Percentiles rank a stretch among this genome's conserved stretches.
These are phyloP conservation scores for Seira sanloemensis DNA, from an alignment of 2,888 invertebrate species.

Conservation along the genomic window DNA sequence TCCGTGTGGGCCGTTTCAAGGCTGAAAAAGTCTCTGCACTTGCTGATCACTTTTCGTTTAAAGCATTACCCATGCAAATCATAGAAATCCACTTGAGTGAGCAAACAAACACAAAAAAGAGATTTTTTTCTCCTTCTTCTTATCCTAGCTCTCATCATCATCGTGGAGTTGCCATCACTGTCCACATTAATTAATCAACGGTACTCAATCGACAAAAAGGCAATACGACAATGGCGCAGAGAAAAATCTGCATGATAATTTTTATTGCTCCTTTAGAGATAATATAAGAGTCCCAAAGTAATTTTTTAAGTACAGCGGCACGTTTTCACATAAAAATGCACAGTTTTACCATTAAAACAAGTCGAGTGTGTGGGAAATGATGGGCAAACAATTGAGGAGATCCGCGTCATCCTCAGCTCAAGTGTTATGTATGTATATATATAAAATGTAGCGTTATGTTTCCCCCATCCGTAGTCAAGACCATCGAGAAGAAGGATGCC, in stretches of 20 bases:
- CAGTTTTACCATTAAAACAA: slow-evolving; percentile 37
- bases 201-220: slow-evolving; percentile 16
- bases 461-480: no score
- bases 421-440: no score
- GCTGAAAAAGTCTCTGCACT: slow-evolving; percentile 33
- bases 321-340: slow-evolving; percentile 39
- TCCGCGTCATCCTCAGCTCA: background rate
- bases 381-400: background rate
- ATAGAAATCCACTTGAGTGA: background rate
- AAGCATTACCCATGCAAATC: background rate
- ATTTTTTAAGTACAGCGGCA: slow-evolving; percentile 35
- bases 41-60: background rate
- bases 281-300: slow-evolving; percentile 13
- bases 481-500: no score
- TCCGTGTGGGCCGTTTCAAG: slow-evolving; percentile 62
- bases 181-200: slow-evolving; percentile 56
- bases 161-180: slow-evolving; percentile 44
- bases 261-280: slow-evolving; percentile 22
- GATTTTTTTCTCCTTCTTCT: no score
- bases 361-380: background rate
- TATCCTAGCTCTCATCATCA: slow-evolving; percentile 23
- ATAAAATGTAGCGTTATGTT: background rate
- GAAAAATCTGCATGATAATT: slow-evolving; percentile 32
- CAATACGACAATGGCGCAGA: background rate
- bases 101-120: background rate